Evolutionary conservation across 2,888 invertebrate species (phyloP).

Genomic region (Ennomos erosarius): DNA sequence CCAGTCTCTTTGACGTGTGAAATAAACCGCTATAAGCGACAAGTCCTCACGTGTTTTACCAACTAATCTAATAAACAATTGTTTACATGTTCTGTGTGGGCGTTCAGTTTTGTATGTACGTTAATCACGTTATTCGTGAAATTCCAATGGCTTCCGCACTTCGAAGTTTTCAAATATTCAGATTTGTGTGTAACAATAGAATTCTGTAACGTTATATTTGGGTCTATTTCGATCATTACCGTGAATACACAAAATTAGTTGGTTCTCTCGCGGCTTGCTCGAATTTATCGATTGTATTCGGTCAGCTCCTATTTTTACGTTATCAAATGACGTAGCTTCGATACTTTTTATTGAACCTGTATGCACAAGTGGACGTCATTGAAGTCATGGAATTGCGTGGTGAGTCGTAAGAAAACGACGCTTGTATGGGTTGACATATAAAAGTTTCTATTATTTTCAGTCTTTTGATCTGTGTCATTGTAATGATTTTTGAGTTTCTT

Average conservation of each 20-base stretch:
- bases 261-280: slow-evolving; percentile 19
- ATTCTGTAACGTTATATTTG: slow-evolving; percentile 37
- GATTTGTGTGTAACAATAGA: slow-evolving; percentile 47
- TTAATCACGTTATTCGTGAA: slow-evolving; percentile 65
- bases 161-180: slow-evolving; percentile 46
- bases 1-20: slow-evolving; percentile 7
- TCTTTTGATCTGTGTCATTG: slow-evolving; percentile 10
- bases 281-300: slow-evolving; percentile 40
- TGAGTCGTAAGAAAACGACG: slow-evolving; percentile 27
- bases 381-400: slow-evolving; percentile 24
- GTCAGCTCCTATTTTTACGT: slow-evolving; percentile 6
- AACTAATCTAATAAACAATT: slow-evolving; percentile 60
- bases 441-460: slow-evolving; percentile 18
- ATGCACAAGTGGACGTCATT: slow-evolving; percentile 26
- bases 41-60: slow-evolving; percentile 11
- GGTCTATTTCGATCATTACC: slow-evolving; percentile 38
- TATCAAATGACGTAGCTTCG: slow-evolving; percentile 23
- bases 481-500: too few relatives aligned
- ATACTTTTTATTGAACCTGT: slow-evolving; percentile 23
- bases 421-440: slow-evolving; percentile 32
- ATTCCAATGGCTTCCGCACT: slow-evolving; percentile 63
- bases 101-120: slow-evolving; percentile 42
- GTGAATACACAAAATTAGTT: slow-evolving; percentile 26
- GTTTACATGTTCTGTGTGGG: slow-evolving; percentile 41
- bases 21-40: slow-evolving; percentile 1